These are phyloP conservation scores for Alauda arvensis DNA, from an alignment of 2,797 vertebrate genomes.

Conservation along the genomic window DNA sequence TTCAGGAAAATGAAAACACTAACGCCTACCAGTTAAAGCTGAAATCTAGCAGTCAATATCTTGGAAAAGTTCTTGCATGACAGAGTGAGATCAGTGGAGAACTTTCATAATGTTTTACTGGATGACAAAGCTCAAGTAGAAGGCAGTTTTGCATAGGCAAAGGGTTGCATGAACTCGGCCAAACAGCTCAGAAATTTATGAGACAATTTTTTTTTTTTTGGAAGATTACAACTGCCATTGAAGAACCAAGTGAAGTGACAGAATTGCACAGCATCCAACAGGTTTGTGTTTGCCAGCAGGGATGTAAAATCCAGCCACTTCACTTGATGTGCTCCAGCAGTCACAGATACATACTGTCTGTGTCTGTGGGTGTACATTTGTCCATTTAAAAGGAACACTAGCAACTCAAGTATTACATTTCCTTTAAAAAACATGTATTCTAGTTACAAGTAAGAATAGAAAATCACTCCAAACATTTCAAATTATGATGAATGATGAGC, in stretches of 20 bases:
- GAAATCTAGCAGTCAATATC: background rate
- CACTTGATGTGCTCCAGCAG: background rate
- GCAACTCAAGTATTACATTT: background rate
- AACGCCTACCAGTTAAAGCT: background rate
- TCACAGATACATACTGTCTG: background rate
- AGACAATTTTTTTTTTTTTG: background rate
- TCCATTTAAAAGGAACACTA: background rate
- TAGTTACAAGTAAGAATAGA: background rate
- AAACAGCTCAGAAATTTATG: constrained; percentile 23
- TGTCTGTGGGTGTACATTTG: background rate
- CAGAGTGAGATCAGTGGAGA: constrained; percentile 18
- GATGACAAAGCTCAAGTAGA: background rate
- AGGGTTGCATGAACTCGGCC: background rate
- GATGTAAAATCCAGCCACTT: background rate
- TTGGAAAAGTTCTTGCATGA: background rate
- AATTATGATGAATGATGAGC: background rate
- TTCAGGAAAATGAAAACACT: background rate
- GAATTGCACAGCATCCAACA: constrained; percentile 20
- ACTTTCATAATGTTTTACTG: constrained; percentile 7
- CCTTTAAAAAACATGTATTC: background rate
- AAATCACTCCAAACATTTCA: background rate
- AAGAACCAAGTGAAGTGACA: constrained; percentile 25
- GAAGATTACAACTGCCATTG: constrained; percentile 15
- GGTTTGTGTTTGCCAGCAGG: background rate
- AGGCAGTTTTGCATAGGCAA: background rate